Evolutionary conservation across 2,113 vertebrate species (phyloP).

Genomic region (Hoplias malabaricus): DNA sequence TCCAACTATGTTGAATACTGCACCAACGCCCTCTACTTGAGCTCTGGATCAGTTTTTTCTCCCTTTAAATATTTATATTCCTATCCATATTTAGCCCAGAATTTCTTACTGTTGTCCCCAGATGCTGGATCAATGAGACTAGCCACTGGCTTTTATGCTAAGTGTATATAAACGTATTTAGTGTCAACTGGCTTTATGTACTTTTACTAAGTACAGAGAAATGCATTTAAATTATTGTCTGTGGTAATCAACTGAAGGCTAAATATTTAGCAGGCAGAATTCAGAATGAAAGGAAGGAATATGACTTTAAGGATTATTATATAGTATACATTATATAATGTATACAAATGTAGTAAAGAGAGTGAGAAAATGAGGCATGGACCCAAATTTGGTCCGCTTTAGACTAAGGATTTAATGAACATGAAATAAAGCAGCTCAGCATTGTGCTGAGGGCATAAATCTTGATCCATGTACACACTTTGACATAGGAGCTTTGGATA

Average conservation of each 20-base stretch:
- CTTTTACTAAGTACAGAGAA: neutral
- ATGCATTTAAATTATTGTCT: neutral
- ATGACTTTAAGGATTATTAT: neutral
- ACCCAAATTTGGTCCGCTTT: neutral
- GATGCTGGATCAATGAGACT: too few relatives aligned
- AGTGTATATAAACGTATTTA: neutral
- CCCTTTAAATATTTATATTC: too few relatives aligned
- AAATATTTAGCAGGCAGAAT: neutral
- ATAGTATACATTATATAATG: neutral
- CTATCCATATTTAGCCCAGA: too few relatives aligned
- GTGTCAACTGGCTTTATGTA: neutral
- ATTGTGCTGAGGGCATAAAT: neutral
- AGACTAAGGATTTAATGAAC: neutral
- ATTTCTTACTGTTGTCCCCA: too few relatives aligned
- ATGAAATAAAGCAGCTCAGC: neutral
- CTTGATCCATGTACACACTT: slow-evolving; percentile 18
- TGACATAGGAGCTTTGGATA: neutral
- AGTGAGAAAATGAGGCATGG: neutral
- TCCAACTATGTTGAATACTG: too few relatives aligned
- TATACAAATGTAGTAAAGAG: neutral
- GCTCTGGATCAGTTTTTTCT: too few relatives aligned
- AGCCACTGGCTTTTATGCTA: neutral
- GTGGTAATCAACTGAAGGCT: neutral
- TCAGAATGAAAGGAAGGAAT: neutral
- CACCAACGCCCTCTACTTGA: too few relatives aligned